Base-by-base conservation (phyloP, 1,140 invertebrate species). In the Aplysia californica region DNA sequence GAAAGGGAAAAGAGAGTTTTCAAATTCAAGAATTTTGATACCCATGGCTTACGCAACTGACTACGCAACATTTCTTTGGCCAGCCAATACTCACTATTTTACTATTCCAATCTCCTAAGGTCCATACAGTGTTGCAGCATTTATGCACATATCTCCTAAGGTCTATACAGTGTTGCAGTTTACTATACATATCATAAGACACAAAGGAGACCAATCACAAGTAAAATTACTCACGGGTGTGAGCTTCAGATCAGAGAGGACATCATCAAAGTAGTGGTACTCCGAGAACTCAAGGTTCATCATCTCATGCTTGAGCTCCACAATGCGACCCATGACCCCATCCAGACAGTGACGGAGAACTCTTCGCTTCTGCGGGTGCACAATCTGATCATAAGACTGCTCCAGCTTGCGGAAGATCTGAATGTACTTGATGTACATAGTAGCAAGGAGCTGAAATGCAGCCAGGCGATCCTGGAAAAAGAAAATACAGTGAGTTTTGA, bases 321-420 rank as follows among this genome's bases (percentile, higher is more conserved):
- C 76, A 6, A 92, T 84, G 61, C 96, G 91, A 3, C 95, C 96
- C 58, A 97, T 91, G 35, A 92, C 93, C 0, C 93, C 93, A 87
- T 97, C 95, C 0, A 98, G 87, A 1, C 97, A 86, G 78, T 94
- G 93, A 61, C 93, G 93, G 0, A 98, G 91, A 2, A 98, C 90
- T 36, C 94, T 84, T 56, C 96, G 90, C 87, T 98, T 98, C 88
- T 98, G 97, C 0, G 97, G 96, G 85, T 98, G 97, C 35, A 97
- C 91, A 72, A 97, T 92, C 90, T 96, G 96, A 86, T 98, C 96
- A 83, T 97, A 96, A 74, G 95, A 95, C 77, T 93, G 89, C 83
- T 96, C 94, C 15, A 98, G 85, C 77, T 93, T 93, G 73, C 95
- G 93, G 18, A 94, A 92, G 0, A 95, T 91, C 21, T 93, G 89